These are phyloP conservation scores for Lonchura striata DNA, from an alignment of 2,113 vertebrate species.

Conservation along the genomic window DNA sequence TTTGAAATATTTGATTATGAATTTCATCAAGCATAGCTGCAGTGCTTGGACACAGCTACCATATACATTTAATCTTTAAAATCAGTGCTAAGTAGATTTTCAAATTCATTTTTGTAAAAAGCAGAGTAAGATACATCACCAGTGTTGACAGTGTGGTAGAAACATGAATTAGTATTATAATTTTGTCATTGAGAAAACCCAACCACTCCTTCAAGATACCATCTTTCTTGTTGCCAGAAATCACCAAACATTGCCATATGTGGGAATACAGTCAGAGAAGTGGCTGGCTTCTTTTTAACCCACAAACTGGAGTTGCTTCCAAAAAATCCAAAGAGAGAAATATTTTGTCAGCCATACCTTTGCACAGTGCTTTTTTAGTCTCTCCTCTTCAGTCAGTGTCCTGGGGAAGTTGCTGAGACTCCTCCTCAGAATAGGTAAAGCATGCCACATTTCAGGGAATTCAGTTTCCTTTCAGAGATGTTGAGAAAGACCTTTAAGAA, in stretches of 20 bases:
- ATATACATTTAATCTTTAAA: neutral
- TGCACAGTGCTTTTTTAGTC: neutral
- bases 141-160: neutral
- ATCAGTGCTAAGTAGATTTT: neutral
- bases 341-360: neutral
- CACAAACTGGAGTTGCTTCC: neutral
- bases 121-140: neutral
- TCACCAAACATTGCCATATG: neutral
- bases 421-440: neutral
- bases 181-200: neutral
- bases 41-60: neutral
- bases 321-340: neutral
- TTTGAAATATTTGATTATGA: neutral
- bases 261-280: neutral
- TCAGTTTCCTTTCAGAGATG: neutral
- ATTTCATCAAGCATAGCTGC: neutral
- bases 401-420: neutral
- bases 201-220: neutral
- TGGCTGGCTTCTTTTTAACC: neutral
- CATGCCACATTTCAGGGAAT: neutral
- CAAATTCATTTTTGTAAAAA: neutral
- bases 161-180: neutral
- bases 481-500: neutral
- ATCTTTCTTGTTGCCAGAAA: neutral
- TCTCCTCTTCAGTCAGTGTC: neutral